Evolutionary conservation across 1,140 invertebrate species (phyloP), one percentile per base, ranked within the genome.

Genomic region (Parapsyche elsis): DNA sequence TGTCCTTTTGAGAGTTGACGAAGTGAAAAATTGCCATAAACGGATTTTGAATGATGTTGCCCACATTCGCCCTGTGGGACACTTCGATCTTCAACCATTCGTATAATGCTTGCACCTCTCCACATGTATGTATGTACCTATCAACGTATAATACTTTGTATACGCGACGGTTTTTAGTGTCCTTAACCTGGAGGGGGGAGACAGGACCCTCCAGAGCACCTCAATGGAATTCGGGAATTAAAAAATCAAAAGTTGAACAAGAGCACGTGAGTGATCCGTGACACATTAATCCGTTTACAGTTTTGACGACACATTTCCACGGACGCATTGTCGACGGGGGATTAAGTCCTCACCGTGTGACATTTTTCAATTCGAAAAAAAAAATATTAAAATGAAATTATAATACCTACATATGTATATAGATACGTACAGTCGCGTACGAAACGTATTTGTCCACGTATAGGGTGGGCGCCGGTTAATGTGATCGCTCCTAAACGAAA

Each of bases 261-360:
- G 71, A 38, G 46, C 71, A 38, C 71, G 24, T 75, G 71, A 75
- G 46, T 75, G 75, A 77, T 77, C 53, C 75, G 19, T 77, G 75
- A 77, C 75, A 77, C 57, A 77, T 77, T 77, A 77, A 77, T 77
- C 75, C 75, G 75, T 77, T 77, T 77, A 77, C 57, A 77, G 75
- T 77, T 77, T 64, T 77, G 75, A 77, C 75, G 75, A 77, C 57
- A 59, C 53, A 38, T 76, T 61, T 59, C 74, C 53, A 59, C 23
- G 74, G 49, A 64, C 26, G 57, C 57, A 77, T 77, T 77, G 75
- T 77, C 75, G 24, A 77, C 75, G 12, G 30, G 75, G 75, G 75
- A 77, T 77, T 77, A 77, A 44, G 24, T 75, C 21, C 46, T 75
- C 71, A 75, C 71, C n/a, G 24, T 64, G 75, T 77, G 75, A 77